These are phyloP conservation scores for Xylophagus ater DNA, from an alignment of 2,888 invertebrate species.

Conservation along the genomic window DNA sequence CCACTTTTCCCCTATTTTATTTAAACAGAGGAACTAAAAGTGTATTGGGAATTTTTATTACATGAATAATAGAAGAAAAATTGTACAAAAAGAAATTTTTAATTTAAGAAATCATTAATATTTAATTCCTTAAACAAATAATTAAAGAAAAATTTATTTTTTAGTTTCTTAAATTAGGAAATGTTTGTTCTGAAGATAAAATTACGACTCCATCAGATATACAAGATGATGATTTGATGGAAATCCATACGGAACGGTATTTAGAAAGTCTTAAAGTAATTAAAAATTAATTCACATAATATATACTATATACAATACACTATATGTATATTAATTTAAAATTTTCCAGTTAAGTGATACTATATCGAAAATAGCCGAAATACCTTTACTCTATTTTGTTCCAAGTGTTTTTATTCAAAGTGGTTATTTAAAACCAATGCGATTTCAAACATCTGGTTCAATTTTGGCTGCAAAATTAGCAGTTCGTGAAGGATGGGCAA, in stretches of 20 bases:
- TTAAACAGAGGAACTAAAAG: no score
- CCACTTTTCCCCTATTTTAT: no score
- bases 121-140: no score
- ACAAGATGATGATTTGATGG: slow-evolving; percentile 49
- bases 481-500: slow-evolving; percentile 66
- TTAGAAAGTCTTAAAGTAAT: slow-evolving; percentile 55
- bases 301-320: slow-evolving; percentile 13
- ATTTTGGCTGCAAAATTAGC: slow-evolving; percentile 67
- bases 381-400: slow-evolving; percentile 54
- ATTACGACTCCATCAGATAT: slow-evolving; percentile 57
- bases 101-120: no score
- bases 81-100: no score
- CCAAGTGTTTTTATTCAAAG: slow-evolving; percentile 62
- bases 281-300: slow-evolving; percentile 35
- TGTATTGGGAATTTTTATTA: no score
- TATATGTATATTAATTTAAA: slow-evolving; percentile 14
- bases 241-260: slow-evolving; percentile 61
- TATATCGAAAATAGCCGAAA: slow-evolving; percentile 64
- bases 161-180: slow-evolving; percentile 46
- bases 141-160: slow-evolving; percentile 22
- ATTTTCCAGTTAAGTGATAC: slow-evolving; percentile 56
- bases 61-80: no score
- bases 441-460: slow-evolving; percentile 65
- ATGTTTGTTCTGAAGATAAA: slow-evolving; percentile 47
- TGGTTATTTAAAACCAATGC: slow-evolving; percentile 60